Evolutionary conservation across 2,888 invertebrate species (phyloP).

Genomic region (Caenorhabditis drosophilae): DNA sequence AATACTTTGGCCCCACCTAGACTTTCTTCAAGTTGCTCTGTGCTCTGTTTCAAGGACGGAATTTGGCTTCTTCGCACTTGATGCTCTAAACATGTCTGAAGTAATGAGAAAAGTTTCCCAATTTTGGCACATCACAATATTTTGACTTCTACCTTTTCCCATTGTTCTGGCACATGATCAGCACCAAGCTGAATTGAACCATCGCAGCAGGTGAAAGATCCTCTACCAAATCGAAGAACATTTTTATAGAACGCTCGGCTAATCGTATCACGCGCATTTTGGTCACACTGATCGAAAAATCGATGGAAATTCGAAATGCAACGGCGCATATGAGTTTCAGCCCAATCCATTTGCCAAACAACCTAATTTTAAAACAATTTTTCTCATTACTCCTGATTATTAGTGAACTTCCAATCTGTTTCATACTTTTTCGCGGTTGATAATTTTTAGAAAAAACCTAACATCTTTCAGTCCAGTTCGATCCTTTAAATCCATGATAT

Average conservation of each 20-base stretch:
- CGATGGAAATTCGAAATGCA: slow-evolving; percentile 58
- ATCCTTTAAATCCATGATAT: slow-evolving; percentile 58
- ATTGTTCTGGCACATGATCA: slow-evolving; percentile 65
- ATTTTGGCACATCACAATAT: too few relatives aligned
- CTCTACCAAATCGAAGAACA: slow-evolving; percentile 60
- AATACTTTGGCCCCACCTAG: slow-evolving; percentile 55
- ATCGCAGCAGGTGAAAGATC: slow-evolving; percentile 64
- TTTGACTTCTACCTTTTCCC: slow-evolving; percentile 57
- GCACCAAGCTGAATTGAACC: slow-evolving; percentile 67
- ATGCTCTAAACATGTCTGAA: slow-evolving; percentile 41
- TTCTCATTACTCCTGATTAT: neutral
- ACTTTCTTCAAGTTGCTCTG: slow-evolving; percentile 48
- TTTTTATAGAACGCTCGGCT: slow-evolving; percentile 47
- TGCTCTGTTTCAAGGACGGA: slow-evolving; percentile 39
- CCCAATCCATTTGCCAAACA: slow-evolving; percentile 66
- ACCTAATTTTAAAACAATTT: slow-evolving; percentile 41
- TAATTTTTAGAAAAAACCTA: slow-evolving; percentile 8
- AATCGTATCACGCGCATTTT: slow-evolving; percentile 43
- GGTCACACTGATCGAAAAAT: slow-evolving; percentile 51
- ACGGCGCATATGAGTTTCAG: slow-evolving; percentile 63
- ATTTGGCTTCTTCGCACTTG: slow-evolving; percentile 55
- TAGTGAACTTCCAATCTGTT: neutral
- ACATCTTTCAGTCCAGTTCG: slow-evolving; percentile 59
- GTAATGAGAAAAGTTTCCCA: neutral
- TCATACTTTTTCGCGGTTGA: neutral